Evolutionary conservation across 2,797 vertebrate species (phyloP), one percentile per base, ranked within the genome.

Genomic region (Naso thynnoides): DNA sequence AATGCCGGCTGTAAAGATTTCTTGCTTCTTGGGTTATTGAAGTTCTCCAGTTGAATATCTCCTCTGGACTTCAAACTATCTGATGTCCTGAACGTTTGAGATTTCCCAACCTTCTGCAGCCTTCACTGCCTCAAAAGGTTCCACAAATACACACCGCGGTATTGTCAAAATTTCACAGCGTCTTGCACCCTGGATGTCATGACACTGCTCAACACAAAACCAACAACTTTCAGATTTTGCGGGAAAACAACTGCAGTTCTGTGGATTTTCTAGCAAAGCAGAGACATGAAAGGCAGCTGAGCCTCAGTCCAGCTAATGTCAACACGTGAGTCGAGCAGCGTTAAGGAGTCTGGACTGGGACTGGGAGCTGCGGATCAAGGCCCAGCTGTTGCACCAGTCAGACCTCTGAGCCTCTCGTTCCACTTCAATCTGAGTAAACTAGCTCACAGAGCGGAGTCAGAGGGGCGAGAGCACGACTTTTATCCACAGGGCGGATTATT

Each of bases 341-440:
- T 26, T 65, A 1, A 50, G 56, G 60, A 70, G 75, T 26, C 60
- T 39, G 1, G 21, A 45, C 49, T 18, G 59, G 50, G 65, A 60
- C 57, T 42, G 29, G 52, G 71, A 64, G 55, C 57, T 31, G 78
- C 7, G 79, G 83, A 73, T 73, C 73, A 63, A 18, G 73, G 56
- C 23, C 78, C 88, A 86, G 82, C 81, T 85, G 84, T 68, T 79
- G 41, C 66, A 81, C 47, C 75, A 53, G 21, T 45, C 3, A 53
- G 52, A 70, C 61, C 76, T 50, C 73, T 8, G 73, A 59, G 70
- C 62, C 38, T 45, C 65, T 65, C 50, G 16, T 23, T 65, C 70
- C 72, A 4, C 75, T 58, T 61, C 10, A 73, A 81, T 47, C 78
- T 33, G 73, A 69, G n/a, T 15, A 68, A 78, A 83, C 56, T 23